Base-by-base conservation (phyloP, 2,113 vertebrate genomes). In the Tursiops truncatus region DNA sequence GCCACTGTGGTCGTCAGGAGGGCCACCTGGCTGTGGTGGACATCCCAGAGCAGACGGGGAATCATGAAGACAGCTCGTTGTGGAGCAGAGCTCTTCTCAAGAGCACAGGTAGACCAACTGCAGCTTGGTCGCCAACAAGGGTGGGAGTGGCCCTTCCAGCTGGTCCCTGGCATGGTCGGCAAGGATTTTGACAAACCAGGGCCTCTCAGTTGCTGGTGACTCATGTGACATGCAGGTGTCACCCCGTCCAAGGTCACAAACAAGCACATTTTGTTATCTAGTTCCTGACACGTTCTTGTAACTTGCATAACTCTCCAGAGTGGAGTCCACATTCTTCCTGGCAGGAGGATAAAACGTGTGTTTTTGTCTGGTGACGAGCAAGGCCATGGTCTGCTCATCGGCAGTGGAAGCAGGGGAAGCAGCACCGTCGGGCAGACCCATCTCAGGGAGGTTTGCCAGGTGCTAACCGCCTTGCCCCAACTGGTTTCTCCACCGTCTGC, bases 281-380 rank as follows among this genome's bases (percentile, higher is more conserved):
- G 99, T 99, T 96, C 99, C 99, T 98, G 99, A 98, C 25, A 99
- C 99, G 94, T 99, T 99, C 98, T 99, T 99, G 97, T 99, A 99
- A 97, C 98, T 99, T 97, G 99, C 99, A 97, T 99, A 99, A 98
- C 99, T 99, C 98, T 99, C 99, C 38, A 99, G 97, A 91, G 99
- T 98, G 33, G 98, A 96, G 79, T 99, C 99, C 28, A 99, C 98
- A 1, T 99, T 99, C 98, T 99, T 99, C 98, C 99, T 99, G 95
- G 99, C 99, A 98, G 99, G 99, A 94, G 99, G 98, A 96, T 99
- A 99, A 95, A 99, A 21, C 1, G 99, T 99, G 99, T 99, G 94
- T 99, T 97, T 99, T 99, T 56, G 89, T 80, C 99, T 98, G 62
- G 99, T 99, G 94, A 99, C 99, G 97, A 99, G 96, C 97, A 99